Base-by-base conservation (phyloP, 1,140 invertebrate species). In the Ptiloglossa arizonensis region DNA sequence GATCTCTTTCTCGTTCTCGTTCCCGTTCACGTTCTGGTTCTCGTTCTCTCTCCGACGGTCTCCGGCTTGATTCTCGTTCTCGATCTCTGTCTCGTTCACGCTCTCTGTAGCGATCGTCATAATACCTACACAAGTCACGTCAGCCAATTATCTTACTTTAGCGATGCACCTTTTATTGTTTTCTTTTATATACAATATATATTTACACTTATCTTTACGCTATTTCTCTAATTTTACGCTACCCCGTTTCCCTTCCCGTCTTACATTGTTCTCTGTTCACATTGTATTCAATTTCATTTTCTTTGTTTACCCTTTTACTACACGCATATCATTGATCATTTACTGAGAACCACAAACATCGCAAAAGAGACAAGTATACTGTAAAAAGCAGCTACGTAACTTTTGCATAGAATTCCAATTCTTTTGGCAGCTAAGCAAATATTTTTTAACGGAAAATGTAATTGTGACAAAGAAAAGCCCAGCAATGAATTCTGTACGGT, bases 81-180 rank as follows among this genome's bases (percentile, higher is more conserved):
- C 93, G 90, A 85, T 93, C 93, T 87, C 93, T 87, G 75, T 92
- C 91, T 71, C 93, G 89, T 79, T 93, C 93, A 79, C 93, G 93
- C 87, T 96, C 96, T 86, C 96, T 94, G 93, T 97, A 96, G 79
- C 96, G 93, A 90, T 96, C 96, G 83, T 97, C 96, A 93, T 97
- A 97, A 93, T 97, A 97, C 80, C 96, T 93, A 91, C 87, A 91
- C 89, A 92, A 85, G 86, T 89, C 81, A 92, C 82, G 82, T 86
- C 85, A 89, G 81, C 86, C 83, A 81, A 89, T 89, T 90, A 89
- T 87, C 86, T 89, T 87, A 87, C 44, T 81, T 89, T 80, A 83
- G 63, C 67, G 75, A 19, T 75, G 38, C 62, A 68, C 77, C 71
- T 69, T 52, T 57, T n/a, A 52, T 74, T n/a, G 6, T 19, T 68